phyloP scores from a whole-genome alignment of 2,888 invertebrate species.

The Eristalis arbustorum region DNA sequence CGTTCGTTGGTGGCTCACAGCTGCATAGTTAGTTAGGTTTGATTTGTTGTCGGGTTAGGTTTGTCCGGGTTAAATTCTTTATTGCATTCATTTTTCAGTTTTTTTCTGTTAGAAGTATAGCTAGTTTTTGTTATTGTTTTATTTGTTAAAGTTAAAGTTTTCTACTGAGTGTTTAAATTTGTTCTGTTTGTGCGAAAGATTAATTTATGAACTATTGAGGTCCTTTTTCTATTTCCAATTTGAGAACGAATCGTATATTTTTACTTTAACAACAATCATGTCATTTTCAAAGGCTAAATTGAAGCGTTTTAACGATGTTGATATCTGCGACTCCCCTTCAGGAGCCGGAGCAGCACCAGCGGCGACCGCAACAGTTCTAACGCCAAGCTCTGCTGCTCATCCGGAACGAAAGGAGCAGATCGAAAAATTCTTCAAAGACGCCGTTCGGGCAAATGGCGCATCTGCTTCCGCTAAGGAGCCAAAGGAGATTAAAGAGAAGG shows the following conservation, averaged over 20 bases:
- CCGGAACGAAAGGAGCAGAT: constrained; percentile 80
- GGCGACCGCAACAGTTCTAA: constrained; percentile 52
- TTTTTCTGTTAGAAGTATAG: constrained; percentile 12
- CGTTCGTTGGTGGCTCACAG: constrained; percentile 16
- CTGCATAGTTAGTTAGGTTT: constrained; percentile 59
- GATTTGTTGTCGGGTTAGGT: constrained; percentile 62
- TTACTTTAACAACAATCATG: constrained; percentile 70
- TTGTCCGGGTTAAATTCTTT: constrained; percentile 45
- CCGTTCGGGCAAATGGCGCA: constrained; percentile 77
- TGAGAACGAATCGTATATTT: not conserved
- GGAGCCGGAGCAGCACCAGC: constrained; percentile 52
- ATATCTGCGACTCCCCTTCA: constrained; percentile 76
- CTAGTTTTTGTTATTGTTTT: not conserved
- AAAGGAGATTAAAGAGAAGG: constrained; percentile 75
- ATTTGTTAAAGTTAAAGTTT: constrained; percentile 3
- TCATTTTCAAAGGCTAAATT: constrained; percentile 80
- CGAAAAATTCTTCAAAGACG: constrained; percentile 80
- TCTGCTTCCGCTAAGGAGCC: constrained; percentile 77
- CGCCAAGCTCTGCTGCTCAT: constrained; percentile 71
- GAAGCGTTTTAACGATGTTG: constrained; percentile 80
- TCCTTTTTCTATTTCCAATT: not conserved
- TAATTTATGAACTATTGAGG: not conserved
- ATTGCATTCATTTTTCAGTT: constrained; percentile 9
- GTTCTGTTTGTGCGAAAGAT: not conserved
- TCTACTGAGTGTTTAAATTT: not conserved